Evolutionary conservation across 2,113 vertebrate species (phyloP).

Genomic region (Nansenia antarctica): DNA sequence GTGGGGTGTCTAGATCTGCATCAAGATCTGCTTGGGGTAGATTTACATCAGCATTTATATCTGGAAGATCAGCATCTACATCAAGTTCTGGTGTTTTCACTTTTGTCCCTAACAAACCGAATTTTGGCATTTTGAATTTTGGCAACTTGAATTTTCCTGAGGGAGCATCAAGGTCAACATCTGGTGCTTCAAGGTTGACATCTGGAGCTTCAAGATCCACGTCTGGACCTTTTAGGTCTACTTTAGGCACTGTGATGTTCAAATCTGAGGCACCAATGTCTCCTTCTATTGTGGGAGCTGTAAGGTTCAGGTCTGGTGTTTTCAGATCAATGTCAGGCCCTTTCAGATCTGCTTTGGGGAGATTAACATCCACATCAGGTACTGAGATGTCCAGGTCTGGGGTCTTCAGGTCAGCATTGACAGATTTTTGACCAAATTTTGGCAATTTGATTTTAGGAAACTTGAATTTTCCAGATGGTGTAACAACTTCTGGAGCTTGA

Average conservation of each 20-base stretch:
- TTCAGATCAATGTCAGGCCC: constrained; percentile 36
- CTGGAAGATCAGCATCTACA: constrained; percentile 37
- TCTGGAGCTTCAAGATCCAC: constrained; percentile 29
- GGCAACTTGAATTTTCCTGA: constrained; percentile 43
- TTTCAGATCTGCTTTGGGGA: constrained; percentile 33
- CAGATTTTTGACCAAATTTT: no score
- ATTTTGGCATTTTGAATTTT: constrained; percentile 49
- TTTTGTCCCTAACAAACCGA: constrained; percentile 36
- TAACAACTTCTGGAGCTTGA: no score
- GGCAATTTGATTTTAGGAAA: no score
- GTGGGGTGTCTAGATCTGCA: constrained; percentile 24
- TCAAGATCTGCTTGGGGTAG: constrained; percentile 32
- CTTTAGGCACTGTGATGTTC: constrained; percentile 34
- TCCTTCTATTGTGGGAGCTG: constrained; percentile 46
- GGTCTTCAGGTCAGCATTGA: constrained; percentile 45
- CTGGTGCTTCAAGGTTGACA: background rate
- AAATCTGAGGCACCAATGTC: constrained; percentile 42
- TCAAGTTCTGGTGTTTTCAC: constrained; percentile 36
- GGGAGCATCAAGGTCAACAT: constrained; percentile 23
- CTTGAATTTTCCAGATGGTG: no score
- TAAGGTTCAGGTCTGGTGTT: constrained; percentile 44
- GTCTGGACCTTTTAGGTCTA: constrained; percentile 44
- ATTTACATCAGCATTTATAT: constrained; percentile 25
- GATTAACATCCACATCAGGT: constrained; percentile 36
- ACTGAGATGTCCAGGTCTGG: constrained; percentile 42